phyloP scores from a whole-genome alignment of 2,113 vertebrate genomes.

The Neolamprologus longior region DNA sequence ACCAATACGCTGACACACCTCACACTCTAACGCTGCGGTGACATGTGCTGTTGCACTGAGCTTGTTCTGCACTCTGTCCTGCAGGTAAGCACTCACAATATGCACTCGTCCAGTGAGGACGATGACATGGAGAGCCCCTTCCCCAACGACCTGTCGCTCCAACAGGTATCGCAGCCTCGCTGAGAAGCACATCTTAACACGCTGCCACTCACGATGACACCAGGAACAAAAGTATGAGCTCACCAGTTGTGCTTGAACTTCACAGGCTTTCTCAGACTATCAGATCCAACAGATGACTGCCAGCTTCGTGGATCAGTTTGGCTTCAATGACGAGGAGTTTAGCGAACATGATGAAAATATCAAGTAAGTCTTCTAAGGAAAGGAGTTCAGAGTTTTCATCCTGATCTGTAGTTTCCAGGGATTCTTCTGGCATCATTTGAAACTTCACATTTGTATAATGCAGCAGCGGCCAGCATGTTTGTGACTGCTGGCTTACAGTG shows the following conservation, averaged over 20 bases:
- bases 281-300: slow-evolving; percentile 99
- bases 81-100: slow-evolving; percentile 92
- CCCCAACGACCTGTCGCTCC: slow-evolving; percentile 89
- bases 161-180: slow-evolving; percentile 75
- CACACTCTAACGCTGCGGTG: neutral
- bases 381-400: neutral
- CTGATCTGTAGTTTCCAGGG: neutral
- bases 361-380: slow-evolving; percentile 73
- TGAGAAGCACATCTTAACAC: neutral
- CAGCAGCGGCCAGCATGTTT: neutral
- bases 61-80: neutral
- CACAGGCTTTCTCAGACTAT: slow-evolving; percentile 93
- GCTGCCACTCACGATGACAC: neutral
- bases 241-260: neutral
- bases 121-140: slow-evolving; percentile 91
- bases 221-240: neutral
- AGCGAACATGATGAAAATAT: slow-evolving; percentile 93
- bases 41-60: neutral
- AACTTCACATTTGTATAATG: neutral
- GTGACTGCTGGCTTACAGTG: neutral
- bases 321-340: slow-evolving; percentile 96
- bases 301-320: slow-evolving; percentile 95
- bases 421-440: neutral
- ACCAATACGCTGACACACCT: neutral
- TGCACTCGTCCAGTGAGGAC: slow-evolving; percentile 94